Percentiles rank a stretch among this genome's conserved stretches.
Conservation (phyloP, 2,888 invertebrate genomes). For the Nipponacmea schrenckii region DNA sequence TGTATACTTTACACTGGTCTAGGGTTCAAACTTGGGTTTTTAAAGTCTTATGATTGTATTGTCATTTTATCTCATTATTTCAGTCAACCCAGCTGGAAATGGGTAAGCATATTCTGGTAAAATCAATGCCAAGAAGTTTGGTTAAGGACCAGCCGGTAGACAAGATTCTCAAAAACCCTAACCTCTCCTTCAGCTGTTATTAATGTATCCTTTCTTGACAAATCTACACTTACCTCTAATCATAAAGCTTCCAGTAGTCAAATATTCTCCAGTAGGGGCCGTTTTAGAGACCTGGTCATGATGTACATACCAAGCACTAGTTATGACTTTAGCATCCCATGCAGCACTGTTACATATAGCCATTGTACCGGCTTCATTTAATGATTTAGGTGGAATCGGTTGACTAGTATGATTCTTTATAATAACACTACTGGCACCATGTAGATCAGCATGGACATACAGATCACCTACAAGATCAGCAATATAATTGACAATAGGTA, state of each 20-base stretch:
- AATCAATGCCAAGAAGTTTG: not conserved
- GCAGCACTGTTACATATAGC: slow-evolving; percentile 92
- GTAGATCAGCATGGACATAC: slow-evolving; percentile 93
- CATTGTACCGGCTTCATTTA: slow-evolving; percentile 96
- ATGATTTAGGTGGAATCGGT: slow-evolving; percentile 90
- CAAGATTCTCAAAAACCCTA: no score
- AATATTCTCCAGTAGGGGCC: slow-evolving; percentile 96
- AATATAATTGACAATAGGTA: not conserved
- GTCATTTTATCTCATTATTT: no score
- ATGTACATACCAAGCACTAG: slow-evolving; percentile 97
- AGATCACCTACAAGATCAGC: slow-evolving; percentile 75
- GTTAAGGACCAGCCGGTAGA: no score
- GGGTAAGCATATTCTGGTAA: no score
- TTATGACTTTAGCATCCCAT: slow-evolving; percentile 97
- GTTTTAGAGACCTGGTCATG: slow-evolving; percentile 94
- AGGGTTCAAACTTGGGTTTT: no score
- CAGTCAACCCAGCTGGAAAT: no score
- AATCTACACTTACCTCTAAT: slow-evolving; percentile 68
- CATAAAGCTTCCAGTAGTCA: slow-evolving; percentile 79
- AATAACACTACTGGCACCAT: slow-evolving; percentile 77
- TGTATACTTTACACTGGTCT: no score
- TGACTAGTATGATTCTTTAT: slow-evolving; percentile 81
- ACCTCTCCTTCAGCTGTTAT: no score
- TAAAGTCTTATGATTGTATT: no score
- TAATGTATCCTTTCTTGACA: no score